These are phyloP conservation scores for Lordiphosa collinella DNA, from an alignment of 1,140 invertebrate genomes.

Conservation along the genomic window DNA sequence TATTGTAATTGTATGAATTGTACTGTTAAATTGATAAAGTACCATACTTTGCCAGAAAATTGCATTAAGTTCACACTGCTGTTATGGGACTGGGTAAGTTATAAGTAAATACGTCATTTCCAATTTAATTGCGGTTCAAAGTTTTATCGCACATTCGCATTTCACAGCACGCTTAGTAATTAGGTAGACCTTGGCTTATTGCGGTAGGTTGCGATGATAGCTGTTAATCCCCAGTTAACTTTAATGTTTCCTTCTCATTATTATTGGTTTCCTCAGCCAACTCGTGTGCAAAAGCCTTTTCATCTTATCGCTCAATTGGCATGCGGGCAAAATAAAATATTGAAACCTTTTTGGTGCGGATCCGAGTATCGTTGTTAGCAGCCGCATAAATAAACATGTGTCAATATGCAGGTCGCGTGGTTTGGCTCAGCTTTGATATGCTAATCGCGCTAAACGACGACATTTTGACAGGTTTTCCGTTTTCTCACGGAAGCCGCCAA, in stretches of 20 bases:
- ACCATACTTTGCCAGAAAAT: no score
- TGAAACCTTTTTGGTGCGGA: conserved; percentile 37
- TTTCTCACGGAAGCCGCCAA: conserved; percentile 56
- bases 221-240: background rate
- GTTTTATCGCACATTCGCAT: background rate
- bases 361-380: background rate
- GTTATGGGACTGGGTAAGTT: no score
- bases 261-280: background rate
- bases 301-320: conserved; percentile 62
- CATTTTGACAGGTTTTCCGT: conserved; percentile 73
- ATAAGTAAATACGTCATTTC: background rate
- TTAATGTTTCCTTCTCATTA: conserved; percentile 2
- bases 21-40: no score
- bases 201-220: conserved; percentile 6
- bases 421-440: conserved; percentile 63
- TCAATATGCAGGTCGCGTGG: conserved; percentile 65
- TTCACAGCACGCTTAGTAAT: background rate
- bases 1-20: no score
- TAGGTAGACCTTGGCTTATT: conserved; percentile 4
- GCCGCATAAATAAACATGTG: conserved; percentile 66
- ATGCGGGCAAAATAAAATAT: conserved; percentile 59
- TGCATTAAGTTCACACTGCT: no score
- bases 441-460: conserved; percentile 71
- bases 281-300: conserved; percentile 21
- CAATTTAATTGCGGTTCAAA: background rate